These are phyloP conservation scores for Sebastes umbrosus DNA, from an alignment of 2,797 vertebrate species.

Conservation along the genomic window DNA sequence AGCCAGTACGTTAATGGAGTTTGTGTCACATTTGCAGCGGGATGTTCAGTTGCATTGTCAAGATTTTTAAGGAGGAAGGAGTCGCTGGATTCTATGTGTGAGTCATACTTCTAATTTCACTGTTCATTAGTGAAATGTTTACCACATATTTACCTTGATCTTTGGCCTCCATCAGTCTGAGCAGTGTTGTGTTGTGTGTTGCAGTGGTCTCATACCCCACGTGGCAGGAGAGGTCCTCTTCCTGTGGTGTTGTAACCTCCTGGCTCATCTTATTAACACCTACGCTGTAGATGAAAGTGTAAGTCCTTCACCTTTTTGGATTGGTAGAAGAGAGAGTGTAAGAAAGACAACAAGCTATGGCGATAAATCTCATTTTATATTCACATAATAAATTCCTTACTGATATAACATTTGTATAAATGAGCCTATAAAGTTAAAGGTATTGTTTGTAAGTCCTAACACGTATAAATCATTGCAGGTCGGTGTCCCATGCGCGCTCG, in stretches of 20 bases:
- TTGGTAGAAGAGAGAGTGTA: not conserved
- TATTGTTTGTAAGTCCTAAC: no score
- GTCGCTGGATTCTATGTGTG: conserved; percentile 89
- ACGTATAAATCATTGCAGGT: no score
- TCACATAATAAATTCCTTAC: not conserved
- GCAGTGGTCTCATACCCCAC: conserved; percentile 87
- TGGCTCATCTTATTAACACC: conserved; percentile 91
- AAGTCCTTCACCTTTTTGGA: conserved; percentile 63
- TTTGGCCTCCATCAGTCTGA: not conserved
- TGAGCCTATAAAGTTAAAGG: not conserved
- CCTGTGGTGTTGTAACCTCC: conserved; percentile 91
- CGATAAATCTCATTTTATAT: not conserved
- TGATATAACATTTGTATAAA: not conserved
- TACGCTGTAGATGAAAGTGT: conserved; percentile 89
- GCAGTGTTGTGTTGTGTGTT: conserved; percentile 53
- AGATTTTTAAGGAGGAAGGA: conserved; percentile 90
- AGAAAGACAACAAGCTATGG: not conserved
- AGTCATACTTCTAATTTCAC: conserved; percentile 60
- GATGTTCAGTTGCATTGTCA: conserved; percentile 83
- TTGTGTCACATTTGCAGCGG: conserved; percentile 72
- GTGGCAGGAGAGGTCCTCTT: conserved; percentile 89
- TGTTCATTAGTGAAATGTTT: not conserved
- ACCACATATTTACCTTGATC: not conserved
- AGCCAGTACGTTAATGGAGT: not conserved
- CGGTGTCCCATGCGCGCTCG: fast-evolving